Evolutionary conservation across 2,888 invertebrate species (phyloP), one percentile per base, ranked within the genome.

Genomic region (Ophion ventricosus): DNA sequence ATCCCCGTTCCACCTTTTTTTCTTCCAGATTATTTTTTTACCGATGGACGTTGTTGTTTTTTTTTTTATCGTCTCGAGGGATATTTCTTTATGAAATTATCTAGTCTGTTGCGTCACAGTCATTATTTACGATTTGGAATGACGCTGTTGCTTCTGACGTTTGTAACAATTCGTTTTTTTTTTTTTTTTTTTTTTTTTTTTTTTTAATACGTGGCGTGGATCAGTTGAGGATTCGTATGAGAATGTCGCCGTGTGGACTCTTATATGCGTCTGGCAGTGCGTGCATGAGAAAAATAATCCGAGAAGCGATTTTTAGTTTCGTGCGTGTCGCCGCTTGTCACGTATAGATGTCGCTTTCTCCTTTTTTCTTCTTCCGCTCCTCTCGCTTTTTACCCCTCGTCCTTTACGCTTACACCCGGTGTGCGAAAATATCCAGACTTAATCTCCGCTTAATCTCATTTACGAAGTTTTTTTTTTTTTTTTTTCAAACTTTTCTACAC

Each of bases 191-290:
- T 63, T n/a, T 43, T 4, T 25, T 3, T 49, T 63, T 25, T 3
- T 49, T 63, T n/a, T 43, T 4, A 7, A 49, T 73, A 25, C 10
- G 57, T 74, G 59, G 59, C 40, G 43, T 72, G 43, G 40, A 35
- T 70, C 70, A 8, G 63, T 23, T 64, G 63, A 23, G 14, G 14
- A 25, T 67, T 40, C 57, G 20, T n/a, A 26, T 23, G 79, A 56
- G 25, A 25, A 54, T 5, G 59, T 35, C 66, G 56, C 63, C 63
- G 74, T 63, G 70, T 26, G 23, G 61, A 63, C 29, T 66, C 64
- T 25, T 20, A 67, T 20, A 67, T 63, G 56, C 61, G 35, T 77
- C 73, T 84, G 84, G 84, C 77, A 81, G 80, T 84, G 84, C 84
- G 81, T 84, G 77, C 72, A 84, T 80, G 73, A 80, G 77, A 77